Conservation (phyloP, 2,888 invertebrate genomes). For the Tromatobia lineatoria region DNA sequence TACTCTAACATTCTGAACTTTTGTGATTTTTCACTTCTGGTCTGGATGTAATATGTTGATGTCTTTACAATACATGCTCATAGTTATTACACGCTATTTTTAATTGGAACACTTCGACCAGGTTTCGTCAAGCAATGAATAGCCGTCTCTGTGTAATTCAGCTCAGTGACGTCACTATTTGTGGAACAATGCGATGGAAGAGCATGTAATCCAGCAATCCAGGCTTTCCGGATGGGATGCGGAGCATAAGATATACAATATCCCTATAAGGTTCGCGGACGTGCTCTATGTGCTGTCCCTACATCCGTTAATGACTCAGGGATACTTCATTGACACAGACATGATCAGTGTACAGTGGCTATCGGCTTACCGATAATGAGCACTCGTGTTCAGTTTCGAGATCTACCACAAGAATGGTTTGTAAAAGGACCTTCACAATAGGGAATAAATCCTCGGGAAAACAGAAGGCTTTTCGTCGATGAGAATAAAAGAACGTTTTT, state of each 20-base stretch:
- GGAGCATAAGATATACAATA: neutral
- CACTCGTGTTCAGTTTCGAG: constrained; percentile 30
- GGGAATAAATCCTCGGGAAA: constrained; percentile 23
- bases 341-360: constrained; percentile 26
- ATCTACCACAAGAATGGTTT: constrained; percentile 17
- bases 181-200: constrained; percentile 12
- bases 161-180: neutral
- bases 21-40: neutral
- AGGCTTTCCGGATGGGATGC: neutral
- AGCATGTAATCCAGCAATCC: neutral
- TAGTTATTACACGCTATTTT: neutral
- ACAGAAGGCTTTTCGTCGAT: neutral
- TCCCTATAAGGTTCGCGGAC: neutral
- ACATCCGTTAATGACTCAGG: constrained; percentile 40
- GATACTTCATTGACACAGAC: constrained; percentile 39
- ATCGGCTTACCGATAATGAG: constrained; percentile 58
- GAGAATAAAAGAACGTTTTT: constrained; percentile 51
- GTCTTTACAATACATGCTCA: neutral
- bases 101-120: neutral
- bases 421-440: constrained; percentile 39
- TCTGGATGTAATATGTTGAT: neutral
- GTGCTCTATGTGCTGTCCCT: neutral
- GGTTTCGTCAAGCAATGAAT: neutral
- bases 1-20: no score
- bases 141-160: neutral